A percentile compares a stretch with the other conserved stretches of the same genome.
Conservation (phyloP, 1,140 invertebrate species). For the Apolygus lucorum region DNA sequence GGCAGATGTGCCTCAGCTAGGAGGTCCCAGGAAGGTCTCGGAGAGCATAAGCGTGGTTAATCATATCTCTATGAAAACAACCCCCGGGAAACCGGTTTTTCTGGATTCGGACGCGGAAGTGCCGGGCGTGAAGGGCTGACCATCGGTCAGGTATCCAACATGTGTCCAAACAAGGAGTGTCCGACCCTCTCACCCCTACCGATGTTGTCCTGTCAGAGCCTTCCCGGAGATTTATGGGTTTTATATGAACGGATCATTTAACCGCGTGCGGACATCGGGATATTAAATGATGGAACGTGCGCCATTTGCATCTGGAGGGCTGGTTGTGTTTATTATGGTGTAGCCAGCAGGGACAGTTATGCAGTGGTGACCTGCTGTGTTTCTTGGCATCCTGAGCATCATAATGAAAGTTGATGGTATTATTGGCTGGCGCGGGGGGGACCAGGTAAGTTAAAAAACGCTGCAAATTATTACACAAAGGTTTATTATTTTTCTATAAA, state of each 20-base stretch:
- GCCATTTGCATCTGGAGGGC: too few species aligned
- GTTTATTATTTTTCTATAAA: too few species aligned
- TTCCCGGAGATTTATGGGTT: not conserved
- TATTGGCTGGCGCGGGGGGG: too few species aligned
- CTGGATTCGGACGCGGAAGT: not conserved
- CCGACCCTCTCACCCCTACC: not conserved
- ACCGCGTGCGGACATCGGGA: not conserved
- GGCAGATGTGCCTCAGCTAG: not conserved
- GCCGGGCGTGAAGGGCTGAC: constrained; percentile 12
- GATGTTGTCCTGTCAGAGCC: too few species aligned
- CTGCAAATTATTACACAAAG: too few species aligned
- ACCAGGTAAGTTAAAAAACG: too few species aligned
- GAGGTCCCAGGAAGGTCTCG: not conserved
- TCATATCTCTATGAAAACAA: constrained; percentile 19
- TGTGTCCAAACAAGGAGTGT: constrained; percentile 4
- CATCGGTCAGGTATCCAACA: not conserved
- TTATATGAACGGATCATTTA: not conserved
- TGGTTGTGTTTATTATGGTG: too few species aligned
- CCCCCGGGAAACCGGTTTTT: not conserved
- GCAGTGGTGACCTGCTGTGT: too few species aligned
- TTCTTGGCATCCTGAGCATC: too few species aligned
- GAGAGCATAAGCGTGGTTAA: constrained; percentile 7
- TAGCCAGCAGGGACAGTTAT: too few species aligned
- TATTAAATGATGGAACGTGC: too few species aligned
- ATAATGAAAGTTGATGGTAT: too few species aligned